Evolutionary conservation across 2,888 invertebrate genomes (phyloP), one percentile per base, ranked within the genome.

Genomic region (Phengaris arion): DNA sequence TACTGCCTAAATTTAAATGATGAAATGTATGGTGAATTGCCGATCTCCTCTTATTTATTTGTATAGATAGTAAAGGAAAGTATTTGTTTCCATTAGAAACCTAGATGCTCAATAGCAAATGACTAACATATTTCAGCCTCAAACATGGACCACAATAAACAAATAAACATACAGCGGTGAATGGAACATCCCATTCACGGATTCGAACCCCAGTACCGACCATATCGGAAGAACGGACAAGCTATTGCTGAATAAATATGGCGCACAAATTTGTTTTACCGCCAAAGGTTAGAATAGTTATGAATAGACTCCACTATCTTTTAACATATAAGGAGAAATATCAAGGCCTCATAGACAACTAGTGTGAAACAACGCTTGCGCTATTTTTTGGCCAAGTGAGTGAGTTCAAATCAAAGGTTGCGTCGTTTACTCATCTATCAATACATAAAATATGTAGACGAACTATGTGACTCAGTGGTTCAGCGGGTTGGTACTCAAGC

Each of bases 171-270:
- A 51, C 54, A 35, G 45, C 77, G 68, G 64, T 81, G 80, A 81
- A 80, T 80, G 78, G 80, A 77, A 79, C 79, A 79, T 76, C 73
- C 79, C 80, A 80, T 80, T 80, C 77, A 80, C 10, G 77, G 77
- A 77, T 77, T 79, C 78, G 78, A 79, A 78, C 77, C 75, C 77
- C 69, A 80, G 79, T 79, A 79, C 80, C 74, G 77, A 79, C 80
- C 79, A 76, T 77, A 77, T 72, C 54, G 76, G 78, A 51, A 55
- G 45, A 45, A 12, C 51, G 68, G 77, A 77, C 75, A 77, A 45
- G 77, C 74, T 77, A 69, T 74, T 75, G 75, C 72, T 76, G 76
- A 55, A 55, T 68, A 22, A 48, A 68, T 72, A 51, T 68, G 54
- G 10, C 15, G 48, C 73, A 55, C 72, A 69, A 69, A 69, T 69